Evolutionary conservation across 2,113 vertebrate species (phyloP).

Genomic region (Prunella himalayana): DNA sequence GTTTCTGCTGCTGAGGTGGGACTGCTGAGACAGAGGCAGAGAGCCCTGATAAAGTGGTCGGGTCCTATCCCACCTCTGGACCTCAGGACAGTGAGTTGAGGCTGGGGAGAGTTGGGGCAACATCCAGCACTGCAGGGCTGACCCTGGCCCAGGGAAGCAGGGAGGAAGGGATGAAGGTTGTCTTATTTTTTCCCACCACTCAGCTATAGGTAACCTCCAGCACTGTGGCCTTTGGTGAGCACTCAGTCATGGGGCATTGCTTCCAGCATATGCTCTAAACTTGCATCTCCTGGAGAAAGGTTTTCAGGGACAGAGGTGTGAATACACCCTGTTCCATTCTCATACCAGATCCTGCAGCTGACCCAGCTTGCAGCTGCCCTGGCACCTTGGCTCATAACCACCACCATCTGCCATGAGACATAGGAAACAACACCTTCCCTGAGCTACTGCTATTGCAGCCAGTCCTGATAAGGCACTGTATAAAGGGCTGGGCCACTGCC

Average conservation of each 20-base stretch:
- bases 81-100: neutral
- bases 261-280: neutral
- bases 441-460: neutral
- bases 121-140: fast-evolving
- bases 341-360: neutral
- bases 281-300: neutral
- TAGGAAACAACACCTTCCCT: neutral
- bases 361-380: neutral
- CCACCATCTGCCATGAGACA: neutral
- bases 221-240: fast-evolving
- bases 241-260: neutral
- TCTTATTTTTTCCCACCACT: neutral
- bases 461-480: fast-evolving
- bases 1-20: slow-evolving; percentile 46
- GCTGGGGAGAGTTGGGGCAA: neutral
- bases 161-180: neutral
- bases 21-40: neutral
- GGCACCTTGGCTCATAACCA: neutral
- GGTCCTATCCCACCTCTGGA: neutral
- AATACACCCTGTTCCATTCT: neutral
- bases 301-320: neutral
- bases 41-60: fast-evolving
- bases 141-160: neutral
- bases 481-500: neutral
- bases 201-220: neutral